These are phyloP conservation scores for Urocolius indicus DNA, from an alignment of 2,113 vertebrate genomes.

Conservation along the genomic window DNA sequence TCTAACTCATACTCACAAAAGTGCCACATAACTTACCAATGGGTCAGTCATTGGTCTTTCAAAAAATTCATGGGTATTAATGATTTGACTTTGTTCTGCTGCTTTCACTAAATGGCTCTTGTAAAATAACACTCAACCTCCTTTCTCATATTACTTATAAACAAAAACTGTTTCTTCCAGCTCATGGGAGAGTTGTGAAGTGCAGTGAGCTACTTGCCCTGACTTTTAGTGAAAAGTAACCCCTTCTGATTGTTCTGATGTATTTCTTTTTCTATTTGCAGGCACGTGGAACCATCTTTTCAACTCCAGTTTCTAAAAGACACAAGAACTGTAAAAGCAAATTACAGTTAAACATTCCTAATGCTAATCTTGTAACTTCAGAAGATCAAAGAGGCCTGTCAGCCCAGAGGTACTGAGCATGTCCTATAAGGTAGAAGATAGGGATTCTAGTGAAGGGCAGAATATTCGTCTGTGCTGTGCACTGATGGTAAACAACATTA, in stretches of 20 bases:
- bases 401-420: neutral
- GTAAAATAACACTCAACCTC: conserved; percentile 44
- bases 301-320: neutral
- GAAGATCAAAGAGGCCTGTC: neutral
- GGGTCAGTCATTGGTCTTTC: conserved; percentile 22
- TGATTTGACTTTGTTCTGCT: conserved; percentile 41
- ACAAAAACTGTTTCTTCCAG: conserved; percentile 28
- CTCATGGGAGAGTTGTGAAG: conserved; percentile 2
- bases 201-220: neutral
- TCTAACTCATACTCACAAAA: conserved; percentile 15
- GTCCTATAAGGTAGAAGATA: neutral
- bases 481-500: neutral
- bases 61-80: conserved; percentile 25
- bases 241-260: neutral
- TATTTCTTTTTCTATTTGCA: neutral
- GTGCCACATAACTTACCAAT: conserved; percentile 1
- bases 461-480: neutral
- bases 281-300: neutral
- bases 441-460: neutral
- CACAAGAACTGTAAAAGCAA: neutral
- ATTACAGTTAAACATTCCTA: neutral
- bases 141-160: conserved; percentile 52
- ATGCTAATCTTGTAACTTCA: neutral
- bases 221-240: conserved; percentile 14
- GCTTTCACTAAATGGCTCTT: conserved; percentile 42